Evolutionary conservation across 2,113 vertebrate species (phyloP), one percentile per base, ranked within the genome.

Genomic region (Oreochromis tanganicae): DNA sequence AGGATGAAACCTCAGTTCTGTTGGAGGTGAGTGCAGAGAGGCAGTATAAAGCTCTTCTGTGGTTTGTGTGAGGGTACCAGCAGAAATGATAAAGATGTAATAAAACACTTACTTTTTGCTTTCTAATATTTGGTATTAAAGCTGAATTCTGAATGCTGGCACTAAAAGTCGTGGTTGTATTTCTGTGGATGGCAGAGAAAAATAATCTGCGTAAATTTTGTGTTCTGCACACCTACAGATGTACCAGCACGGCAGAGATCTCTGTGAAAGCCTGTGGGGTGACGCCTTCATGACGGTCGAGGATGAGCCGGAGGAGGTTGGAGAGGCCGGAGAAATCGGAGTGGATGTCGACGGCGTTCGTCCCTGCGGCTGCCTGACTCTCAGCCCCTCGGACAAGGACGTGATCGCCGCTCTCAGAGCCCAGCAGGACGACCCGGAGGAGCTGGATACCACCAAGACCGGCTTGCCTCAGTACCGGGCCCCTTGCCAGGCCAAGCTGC

Each of bases 251-350:
- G 97, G 97, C 8, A 88, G 87, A 21, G 96, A 97, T 27, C 96
- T 98, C 17, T 98, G 98, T 2, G 95, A 96, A 90, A 96, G 95
- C 10, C 88, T 96, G 16, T 96, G 97, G 96, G 97, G 96, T 0
- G 96, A 96, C 1, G 91, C 95, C 56, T 96, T 97, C 81, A 88
- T 94, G 54, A 90, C 92, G 0, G 95, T 96, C 56, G 95, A 95
- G 73, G 96, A 97, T 5, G 95, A 96, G 29, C 84, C 63, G 0
- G 87, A 89, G 43, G 93, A 94, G 5, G 83, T 71, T 14, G 90
- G 82, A 9, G 93, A 93, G 52, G 38, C 89, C 0, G 84, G 82
- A 19, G 93, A 89, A 2, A 59, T 56, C 0, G 92, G 88, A 0
- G 81, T 27, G 3, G 93, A 88, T 21, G 94, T 91, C 2, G 73